Conservation (phyloP, 2,113 vertebrate species). For the Patagioenas fasciata region DNA sequence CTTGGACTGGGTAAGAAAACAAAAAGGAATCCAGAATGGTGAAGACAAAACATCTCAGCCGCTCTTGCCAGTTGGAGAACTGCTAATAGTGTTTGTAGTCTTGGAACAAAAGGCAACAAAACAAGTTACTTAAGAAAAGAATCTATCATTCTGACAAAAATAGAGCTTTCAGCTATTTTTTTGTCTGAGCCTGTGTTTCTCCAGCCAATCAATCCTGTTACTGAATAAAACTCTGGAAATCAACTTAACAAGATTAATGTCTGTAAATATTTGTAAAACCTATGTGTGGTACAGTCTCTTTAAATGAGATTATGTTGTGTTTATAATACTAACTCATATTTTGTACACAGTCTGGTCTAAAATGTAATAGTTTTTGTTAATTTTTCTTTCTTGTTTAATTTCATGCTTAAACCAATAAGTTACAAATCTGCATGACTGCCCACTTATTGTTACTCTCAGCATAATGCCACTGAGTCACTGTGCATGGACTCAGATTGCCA, state of each 20-base stretch:
- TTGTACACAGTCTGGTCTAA: conserved; percentile 37
- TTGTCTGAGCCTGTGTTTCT: conserved; percentile 29
- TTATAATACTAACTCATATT: conserved; percentile 56
- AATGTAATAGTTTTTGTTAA: conserved; percentile 55
- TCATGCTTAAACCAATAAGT: conserved; percentile 59
- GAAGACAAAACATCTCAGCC: conserved; percentile 1
- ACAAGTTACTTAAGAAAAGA: conserved; percentile 60
- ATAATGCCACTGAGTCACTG: conserved; percentile 63
- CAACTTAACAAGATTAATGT: conserved; percentile 71
- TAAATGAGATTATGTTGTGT: conserved; percentile 69
- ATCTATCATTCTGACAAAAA: conserved; percentile 63
- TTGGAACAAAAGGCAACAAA: conserved; percentile 51
- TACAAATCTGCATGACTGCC: conserved; percentile 61
- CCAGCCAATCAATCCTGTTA: conserved; percentile 62
- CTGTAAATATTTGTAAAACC: conserved; percentile 72
- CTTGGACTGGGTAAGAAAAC: neutral
- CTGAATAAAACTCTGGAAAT: conserved; percentile 67
- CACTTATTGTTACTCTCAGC: conserved; percentile 28
- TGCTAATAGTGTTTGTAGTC: conserved; percentile 48
- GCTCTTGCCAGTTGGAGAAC: conserved; percentile 36
- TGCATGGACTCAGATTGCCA: conserved; percentile 27
- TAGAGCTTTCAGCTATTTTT: conserved; percentile 50
- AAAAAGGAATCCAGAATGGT: neutral
- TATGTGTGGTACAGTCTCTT: conserved; percentile 39
- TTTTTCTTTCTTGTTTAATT: conserved; percentile 68